Evolutionary conservation across 2,888 invertebrate species (phyloP).

Genomic region (Pristionchus japonicus): DNA sequence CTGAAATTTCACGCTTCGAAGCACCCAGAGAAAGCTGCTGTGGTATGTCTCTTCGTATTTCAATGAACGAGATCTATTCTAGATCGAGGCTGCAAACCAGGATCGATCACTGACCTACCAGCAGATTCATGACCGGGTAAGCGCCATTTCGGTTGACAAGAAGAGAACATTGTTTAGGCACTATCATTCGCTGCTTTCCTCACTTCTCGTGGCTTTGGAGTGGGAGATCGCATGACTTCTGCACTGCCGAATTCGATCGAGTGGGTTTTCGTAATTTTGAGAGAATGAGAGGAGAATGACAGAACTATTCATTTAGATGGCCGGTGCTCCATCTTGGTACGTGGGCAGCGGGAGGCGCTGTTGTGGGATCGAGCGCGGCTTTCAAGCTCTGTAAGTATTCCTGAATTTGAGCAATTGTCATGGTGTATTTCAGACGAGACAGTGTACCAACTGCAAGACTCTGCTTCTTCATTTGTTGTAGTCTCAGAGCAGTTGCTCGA

Average conservation of each 20-base stretch:
- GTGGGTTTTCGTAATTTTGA: neutral
- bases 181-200: neutral
- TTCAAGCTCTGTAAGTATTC: neutral
- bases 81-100: neutral
- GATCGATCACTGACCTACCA: neutral
- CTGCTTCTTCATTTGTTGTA: neutral
- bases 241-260: neutral
- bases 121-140: conserved; percentile 16
- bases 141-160: neutral
- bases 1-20: neutral
- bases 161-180: neutral
- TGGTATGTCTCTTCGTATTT: neutral
- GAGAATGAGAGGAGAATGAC: neutral
- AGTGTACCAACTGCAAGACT: conserved; percentile 16
- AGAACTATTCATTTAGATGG: neutral
- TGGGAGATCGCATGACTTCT: neutral
- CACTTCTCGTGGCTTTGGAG: neutral
- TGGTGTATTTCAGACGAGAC: conserved; percentile 5
- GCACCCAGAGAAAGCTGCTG: neutral
- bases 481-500: neutral
- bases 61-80: neutral
- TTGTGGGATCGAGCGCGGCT: neutral
- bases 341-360: neutral
- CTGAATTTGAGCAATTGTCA: too few species aligned
- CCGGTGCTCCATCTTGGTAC: neutral